phyloP scores from a whole-genome alignment of 2,888 invertebrate genomes.

The Lithophane socia region DNA sequence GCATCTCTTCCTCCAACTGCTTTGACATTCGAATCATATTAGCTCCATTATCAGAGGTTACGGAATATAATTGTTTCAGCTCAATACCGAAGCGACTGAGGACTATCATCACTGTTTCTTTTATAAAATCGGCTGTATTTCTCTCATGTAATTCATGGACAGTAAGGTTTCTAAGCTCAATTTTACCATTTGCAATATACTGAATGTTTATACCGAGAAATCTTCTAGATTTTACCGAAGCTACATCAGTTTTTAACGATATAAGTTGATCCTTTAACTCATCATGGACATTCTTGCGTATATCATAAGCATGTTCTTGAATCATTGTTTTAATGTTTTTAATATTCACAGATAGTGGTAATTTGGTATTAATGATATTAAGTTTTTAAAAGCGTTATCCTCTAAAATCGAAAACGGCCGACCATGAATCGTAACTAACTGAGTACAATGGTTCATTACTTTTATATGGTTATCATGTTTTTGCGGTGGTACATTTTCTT shows the following conservation, averaged over 20 bases:
- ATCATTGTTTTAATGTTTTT: constrained; percentile 23
- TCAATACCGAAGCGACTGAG: constrained; percentile 3
- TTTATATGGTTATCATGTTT: constrained; percentile 7
- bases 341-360: constrained; percentile 6
- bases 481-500: constrained; percentile 7
- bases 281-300: constrained; percentile 22
- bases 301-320: constrained; percentile 22
- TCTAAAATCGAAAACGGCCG: constrained; percentile 15
- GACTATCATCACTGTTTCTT: constrained; percentile 27
- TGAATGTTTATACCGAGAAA: constrained; percentile 28
- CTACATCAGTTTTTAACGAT: constrained; percentile 23
- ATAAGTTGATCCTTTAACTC: constrained; percentile 22
- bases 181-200: constrained; percentile 23
- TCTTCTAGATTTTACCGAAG: constrained; percentile 29
- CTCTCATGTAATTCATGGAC: constrained; percentile 21
- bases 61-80: neutral
- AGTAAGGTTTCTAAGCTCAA: constrained; percentile 30
- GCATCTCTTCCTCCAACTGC: constrained; percentile 30
- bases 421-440: constrained; percentile 5
- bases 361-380: constrained; percentile 1
- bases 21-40: constrained; percentile 42
- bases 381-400: constrained; percentile 10
- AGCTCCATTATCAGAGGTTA: constrained; percentile 36
- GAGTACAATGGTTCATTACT: constrained; percentile 11
- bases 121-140: constrained; percentile 30